phyloP scores from a whole-genome alignment of 2,113 vertebrate species.

The Melanerpes aurifrons region DNA sequence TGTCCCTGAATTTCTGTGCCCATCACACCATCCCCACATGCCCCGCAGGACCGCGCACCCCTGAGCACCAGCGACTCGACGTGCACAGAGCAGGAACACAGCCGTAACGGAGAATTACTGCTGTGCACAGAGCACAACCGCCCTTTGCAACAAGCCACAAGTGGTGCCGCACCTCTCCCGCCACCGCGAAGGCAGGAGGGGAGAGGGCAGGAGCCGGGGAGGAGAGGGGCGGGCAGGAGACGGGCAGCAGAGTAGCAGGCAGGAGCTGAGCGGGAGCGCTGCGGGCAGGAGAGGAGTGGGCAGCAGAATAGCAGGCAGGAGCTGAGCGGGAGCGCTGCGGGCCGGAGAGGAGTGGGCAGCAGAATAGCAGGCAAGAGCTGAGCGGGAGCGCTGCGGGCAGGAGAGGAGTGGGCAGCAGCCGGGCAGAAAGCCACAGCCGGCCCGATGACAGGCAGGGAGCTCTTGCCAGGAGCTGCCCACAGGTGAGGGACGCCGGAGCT shows the following conservation, averaged over 20 bases:
- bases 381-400: no score
- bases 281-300: neutral
- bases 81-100: neutral
- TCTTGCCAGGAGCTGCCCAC: no score
- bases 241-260: no score
- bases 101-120: fast-evolving
- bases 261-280: no score
- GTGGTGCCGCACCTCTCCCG: neutral
- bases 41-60: fast-evolving
- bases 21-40: fast-evolving
- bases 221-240: no score
- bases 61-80: fast-evolving
- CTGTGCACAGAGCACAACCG: fast-evolving
- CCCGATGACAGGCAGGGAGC: neutral
- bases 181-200: no score
- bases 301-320: no score
- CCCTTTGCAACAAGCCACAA: neutral
- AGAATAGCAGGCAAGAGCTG: no score
- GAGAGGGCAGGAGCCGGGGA: no score
- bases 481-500: neutral
- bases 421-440: no score
- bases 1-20: fast-evolving
- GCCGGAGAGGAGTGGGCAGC: neutral
- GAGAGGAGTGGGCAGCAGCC: neutral
- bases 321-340: no score